Percentiles rank a stretch among this genome's conserved stretches.
phyloP scores from a whole-genome alignment of 2,888 invertebrate species.

The Parthenolecanium corni region DNA sequence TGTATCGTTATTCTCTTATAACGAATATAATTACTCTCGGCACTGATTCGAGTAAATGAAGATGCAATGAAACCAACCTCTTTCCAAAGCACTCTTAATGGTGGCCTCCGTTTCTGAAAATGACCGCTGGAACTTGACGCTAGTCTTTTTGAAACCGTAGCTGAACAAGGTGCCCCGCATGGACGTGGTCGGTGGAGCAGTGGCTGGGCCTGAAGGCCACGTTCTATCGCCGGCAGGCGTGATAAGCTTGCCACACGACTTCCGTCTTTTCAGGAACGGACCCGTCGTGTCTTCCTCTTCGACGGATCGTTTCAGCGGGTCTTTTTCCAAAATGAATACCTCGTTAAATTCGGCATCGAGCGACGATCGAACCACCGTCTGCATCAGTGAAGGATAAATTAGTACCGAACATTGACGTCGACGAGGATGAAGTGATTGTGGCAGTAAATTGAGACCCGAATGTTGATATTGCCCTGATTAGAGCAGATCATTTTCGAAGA shows the following conservation, averaged over 20 bases:
- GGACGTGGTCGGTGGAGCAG: constrained; percentile 7
- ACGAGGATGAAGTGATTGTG: too few relatives aligned
- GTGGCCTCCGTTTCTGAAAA: constrained; percentile 65
- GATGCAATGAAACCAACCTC: constrained; percentile 42
- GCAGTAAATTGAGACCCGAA: too few relatives aligned
- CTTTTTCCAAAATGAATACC: constrained; percentile 10
- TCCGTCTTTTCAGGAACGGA: constrained; percentile 19
- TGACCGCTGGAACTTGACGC: constrained; percentile 45
- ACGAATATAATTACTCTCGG: too few relatives aligned
- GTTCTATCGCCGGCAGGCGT: background rate
- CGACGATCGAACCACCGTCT: constrained; percentile 13
- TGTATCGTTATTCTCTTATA: too few relatives aligned
- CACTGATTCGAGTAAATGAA: background rate
- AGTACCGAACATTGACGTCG: too few relatives aligned
- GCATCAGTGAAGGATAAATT: too few relatives aligned
- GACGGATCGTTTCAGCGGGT: constrained; percentile 14
- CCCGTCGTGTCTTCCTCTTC: background rate
- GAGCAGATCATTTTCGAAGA: too few relatives aligned
- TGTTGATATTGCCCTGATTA: too few relatives aligned
- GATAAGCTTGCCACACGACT: constrained; percentile 9
- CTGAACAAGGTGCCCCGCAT: constrained; percentile 32
- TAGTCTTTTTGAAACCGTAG: constrained; percentile 33
- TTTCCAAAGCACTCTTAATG: constrained; percentile 57
- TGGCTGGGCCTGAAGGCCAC: constrained; percentile 3
- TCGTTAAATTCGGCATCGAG: constrained; percentile 14